Base-by-base conservation (phyloP, 2,888 invertebrate genomes). In the Xylocampa areola region DNA sequence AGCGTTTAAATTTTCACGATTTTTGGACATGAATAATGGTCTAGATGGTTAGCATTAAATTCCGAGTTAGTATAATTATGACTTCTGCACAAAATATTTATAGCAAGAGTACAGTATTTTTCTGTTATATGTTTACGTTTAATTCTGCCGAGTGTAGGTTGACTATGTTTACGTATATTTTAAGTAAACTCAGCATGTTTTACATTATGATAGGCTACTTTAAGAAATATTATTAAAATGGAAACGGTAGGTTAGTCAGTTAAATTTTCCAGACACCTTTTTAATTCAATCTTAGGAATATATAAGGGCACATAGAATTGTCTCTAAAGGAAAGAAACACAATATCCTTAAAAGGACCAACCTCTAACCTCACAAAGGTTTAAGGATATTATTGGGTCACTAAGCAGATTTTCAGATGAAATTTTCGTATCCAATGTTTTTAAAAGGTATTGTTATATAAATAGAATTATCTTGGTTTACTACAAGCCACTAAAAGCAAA, bases 1-100 rank as follows among this genome's bases (percentile, higher is more conserved):
- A 2, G 4, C n/a, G 13, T 33, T 1, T 41, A 33, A 17, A 43
- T 39, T 44, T 41, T 47, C n/a, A 50, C 17, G 30, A 17, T 37
- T 48, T 33, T 14, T 48, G 13, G 23, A 4, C 21, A 27, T 0
- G 6, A 0, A 8, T 4, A 55, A 19, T 32, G 3, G 27, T 63
- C 19, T 23, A 36, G n/a, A 19, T 7, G 1, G 5, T 4, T 16
- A 23, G 23, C 10, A 29, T 29, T 27, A n/a, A n/a, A n/a, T n/a
- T n/a, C n/a, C n/a, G n/a, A n/a, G n/a, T n/a, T n/a, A n/a, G n/a
- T n/a, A n/a, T n/a, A n/a, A n/a, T n/a, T n/a, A n/a, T n/a, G n/a
- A n/a, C n/a, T n/a, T n/a, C n/a, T n/a, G n/a, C n/a, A n/a, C n/a
- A n/a, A n/a, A n/a, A n/a, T n/a, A n/a, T n/a, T n/a, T n/a, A n/a